phyloP scores from a whole-genome alignment of 1,140 invertebrate species.

The Araneus ventricosus region DNA sequence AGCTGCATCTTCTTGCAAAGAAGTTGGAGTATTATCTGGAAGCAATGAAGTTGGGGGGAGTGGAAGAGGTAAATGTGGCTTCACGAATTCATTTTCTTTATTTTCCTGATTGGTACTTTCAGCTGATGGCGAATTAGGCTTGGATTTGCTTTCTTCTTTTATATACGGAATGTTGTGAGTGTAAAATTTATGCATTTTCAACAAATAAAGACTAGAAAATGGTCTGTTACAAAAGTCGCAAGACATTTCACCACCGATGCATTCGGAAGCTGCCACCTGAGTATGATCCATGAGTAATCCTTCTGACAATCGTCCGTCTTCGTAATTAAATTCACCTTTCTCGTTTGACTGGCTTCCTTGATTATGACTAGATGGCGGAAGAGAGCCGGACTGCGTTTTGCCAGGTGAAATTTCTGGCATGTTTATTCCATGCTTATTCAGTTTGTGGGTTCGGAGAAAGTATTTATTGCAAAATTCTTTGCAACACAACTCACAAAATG shows the following conservation, averaged over 20 bases:
- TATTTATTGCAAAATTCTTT: conserved; percentile 98
- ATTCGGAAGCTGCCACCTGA: conserved; percentile 42
- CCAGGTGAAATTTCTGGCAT: conserved; percentile 77
- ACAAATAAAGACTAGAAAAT: conserved; percentile 82
- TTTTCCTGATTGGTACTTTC: conserved; percentile 65
- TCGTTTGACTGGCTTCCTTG: conserved; percentile 72
- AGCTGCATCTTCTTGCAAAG: conserved; percentile 76
- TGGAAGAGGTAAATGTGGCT: conserved; percentile 70
- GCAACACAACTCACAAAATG: conserved; percentile 95
- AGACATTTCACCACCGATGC: conserved; percentile 79
- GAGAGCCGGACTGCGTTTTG: conserved; percentile 25
- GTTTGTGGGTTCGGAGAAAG: conserved; percentile 94
- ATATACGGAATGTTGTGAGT: conserved; percentile 79
- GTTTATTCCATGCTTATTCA: conserved; percentile 84
- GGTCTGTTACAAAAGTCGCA: conserved; percentile 83
- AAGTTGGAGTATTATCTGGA: conserved; percentile 59
- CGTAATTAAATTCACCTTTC: conserved; percentile 61
- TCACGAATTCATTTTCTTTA: conserved; percentile 70
- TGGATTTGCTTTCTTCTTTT: conserved; percentile 77
- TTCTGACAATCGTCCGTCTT: conserved; percentile 54
- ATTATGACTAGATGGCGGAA: conserved; percentile 53
- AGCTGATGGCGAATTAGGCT: conserved; percentile 70
- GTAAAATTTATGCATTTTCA: conserved; percentile 82
- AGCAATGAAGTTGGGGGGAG: conserved; percentile 63
- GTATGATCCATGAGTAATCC: conserved; percentile 47